These are phyloP conservation scores for Antheraea yamamai DNA, from an alignment of 2,888 invertebrate genomes.

Conservation along the genomic window DNA sequence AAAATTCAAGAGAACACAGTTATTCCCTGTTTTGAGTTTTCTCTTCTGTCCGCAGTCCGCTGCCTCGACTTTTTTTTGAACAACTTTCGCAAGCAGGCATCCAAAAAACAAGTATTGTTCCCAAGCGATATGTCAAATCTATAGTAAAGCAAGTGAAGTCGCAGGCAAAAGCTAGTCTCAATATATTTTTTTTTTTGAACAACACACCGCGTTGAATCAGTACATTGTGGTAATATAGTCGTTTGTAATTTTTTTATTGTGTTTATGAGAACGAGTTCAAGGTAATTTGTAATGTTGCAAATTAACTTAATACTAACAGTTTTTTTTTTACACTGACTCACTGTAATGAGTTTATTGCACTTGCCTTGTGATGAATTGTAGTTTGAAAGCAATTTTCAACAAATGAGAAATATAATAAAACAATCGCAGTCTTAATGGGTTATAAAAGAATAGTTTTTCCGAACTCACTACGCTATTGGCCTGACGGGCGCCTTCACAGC, in stretches of 20 bases:
- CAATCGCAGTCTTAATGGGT: not conserved
- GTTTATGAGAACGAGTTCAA: slow-evolving; percentile 24
- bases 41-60: too few relatives aligned
- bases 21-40: too few relatives aligned
- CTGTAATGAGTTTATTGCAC: not conserved
- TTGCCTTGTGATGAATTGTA: not conserved
- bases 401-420: not conserved
- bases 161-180: not conserved
- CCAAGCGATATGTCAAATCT: too few relatives aligned
- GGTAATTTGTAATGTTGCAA: slow-evolving; percentile 15
- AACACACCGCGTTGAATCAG: not conserved
- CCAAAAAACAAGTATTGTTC: too few relatives aligned
- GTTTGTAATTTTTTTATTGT: slow-evolving; percentile 10
- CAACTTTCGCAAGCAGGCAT: too few relatives aligned
- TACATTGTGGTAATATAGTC: not conserved
- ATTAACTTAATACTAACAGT: slow-evolving; percentile 1
- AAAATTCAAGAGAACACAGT: too few relatives aligned
- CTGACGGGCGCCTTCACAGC: too few relatives aligned
- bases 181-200: not conserved
- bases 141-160: too few relatives aligned
- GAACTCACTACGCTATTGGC: too few relatives aligned
- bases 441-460: not conserved
- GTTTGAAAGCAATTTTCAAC: not conserved
- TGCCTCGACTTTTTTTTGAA: too few relatives aligned
- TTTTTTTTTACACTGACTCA: not conserved